Conservation (phyloP, 2,888 invertebrate genomes). For the Lithophane ornitopus region DNA sequence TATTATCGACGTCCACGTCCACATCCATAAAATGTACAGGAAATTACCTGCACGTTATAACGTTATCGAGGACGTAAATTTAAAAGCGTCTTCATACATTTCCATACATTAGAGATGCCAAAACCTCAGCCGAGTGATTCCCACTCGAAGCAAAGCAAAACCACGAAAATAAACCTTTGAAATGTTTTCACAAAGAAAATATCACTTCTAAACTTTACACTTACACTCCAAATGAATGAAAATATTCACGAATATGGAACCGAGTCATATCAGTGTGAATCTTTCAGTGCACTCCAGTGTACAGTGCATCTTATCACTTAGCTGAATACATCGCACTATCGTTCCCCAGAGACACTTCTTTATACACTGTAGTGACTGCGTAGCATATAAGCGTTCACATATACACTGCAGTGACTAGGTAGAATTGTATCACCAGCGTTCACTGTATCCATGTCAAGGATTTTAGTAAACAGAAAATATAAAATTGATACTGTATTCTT, state of each 20-base stretch:
- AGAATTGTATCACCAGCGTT: background rate
- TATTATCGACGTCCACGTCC: too few species aligned
- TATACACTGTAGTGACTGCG: background rate
- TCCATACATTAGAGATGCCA: background rate
- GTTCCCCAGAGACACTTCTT: conserved; percentile 8
- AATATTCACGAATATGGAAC: conserved; percentile 24
- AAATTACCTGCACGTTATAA: too few species aligned
- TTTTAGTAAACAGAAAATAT: conserved; percentile 36
- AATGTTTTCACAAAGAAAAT: conserved; percentile 8
- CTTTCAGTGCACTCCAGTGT: conserved; percentile 35
- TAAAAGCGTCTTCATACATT: too few species aligned
- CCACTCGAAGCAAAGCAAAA: background rate
- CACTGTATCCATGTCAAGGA: conserved; percentile 37
- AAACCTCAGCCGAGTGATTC: background rate
- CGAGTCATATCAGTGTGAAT: conserved; percentile 30
- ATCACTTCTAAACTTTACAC: background rate
- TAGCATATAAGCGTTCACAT: background rate
- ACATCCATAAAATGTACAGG: too few species aligned
- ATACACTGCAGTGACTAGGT: background rate
- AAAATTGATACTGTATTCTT: conserved; percentile 34
- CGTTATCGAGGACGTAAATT: too few species aligned
- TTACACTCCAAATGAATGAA: conserved; percentile 13
- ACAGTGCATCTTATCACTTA: conserved; percentile 46
- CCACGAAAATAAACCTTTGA: background rate
- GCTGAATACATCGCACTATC: conserved; percentile 23